Conservation (phyloP, 1,140 invertebrate species). For the Sarcophaga peregrina region DNA sequence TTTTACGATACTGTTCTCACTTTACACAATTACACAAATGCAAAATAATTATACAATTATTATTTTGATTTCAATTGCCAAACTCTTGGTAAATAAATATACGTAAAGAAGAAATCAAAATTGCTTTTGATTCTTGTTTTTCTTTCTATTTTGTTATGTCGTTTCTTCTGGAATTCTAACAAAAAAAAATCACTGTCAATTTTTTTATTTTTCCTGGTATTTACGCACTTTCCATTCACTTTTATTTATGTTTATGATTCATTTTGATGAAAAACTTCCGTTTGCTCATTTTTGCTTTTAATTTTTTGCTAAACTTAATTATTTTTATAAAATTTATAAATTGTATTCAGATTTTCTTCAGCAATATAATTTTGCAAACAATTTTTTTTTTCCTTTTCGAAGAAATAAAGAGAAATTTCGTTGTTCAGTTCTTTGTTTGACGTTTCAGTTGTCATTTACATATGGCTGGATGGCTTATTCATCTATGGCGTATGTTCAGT, state of each 20-base stretch:
- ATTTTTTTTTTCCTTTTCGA: slow-evolving; percentile 12
- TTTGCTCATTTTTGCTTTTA: slow-evolving; percentile 22
- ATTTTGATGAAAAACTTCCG: neutral
- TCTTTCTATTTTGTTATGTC: slow-evolving; percentile 36
- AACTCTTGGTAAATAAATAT: neutral
- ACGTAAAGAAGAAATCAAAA: slow-evolving; percentile 31
- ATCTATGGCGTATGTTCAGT: neutral
- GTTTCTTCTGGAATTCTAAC: slow-evolving; percentile 41
- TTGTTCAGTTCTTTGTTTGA: slow-evolving; percentile 36
- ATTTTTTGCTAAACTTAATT: neutral
- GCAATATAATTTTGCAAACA: slow-evolving; percentile 20
- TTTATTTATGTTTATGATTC: slow-evolving; percentile 32
- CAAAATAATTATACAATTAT: neutral
- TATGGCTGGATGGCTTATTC: neutral
- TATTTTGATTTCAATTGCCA: neutral
- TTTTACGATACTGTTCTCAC: neutral
- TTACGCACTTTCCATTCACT: slow-evolving; percentile 25
- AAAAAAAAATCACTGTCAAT: slow-evolving; percentile 6
- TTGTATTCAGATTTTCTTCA: neutral
- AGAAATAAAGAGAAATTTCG: slow-evolving; percentile 34
- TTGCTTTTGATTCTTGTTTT: slow-evolving; percentile 9
- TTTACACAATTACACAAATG: neutral
- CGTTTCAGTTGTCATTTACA: slow-evolving; percentile 27
- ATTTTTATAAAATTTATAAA: neutral
- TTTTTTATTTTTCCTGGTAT: slow-evolving; percentile 10